phyloP scores from a whole-genome alignment of 2,113 vertebrate species.

The Chloropsis hardwickii region DNA sequence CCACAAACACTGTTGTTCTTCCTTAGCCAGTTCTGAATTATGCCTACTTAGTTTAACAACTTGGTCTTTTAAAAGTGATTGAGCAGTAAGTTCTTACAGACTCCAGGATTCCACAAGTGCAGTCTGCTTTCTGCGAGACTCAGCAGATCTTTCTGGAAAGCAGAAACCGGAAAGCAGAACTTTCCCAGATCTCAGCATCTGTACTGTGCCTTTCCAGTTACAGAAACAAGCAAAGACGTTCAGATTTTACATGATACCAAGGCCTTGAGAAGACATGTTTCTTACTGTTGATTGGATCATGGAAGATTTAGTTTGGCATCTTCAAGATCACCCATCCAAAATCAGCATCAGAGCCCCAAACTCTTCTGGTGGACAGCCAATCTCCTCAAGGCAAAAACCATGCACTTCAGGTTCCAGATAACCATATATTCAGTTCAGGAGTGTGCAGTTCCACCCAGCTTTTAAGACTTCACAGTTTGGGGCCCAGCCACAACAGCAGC shows the following conservation, averaged over 20 bases:
- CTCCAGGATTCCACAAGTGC: background rate
- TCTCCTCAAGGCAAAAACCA: background rate
- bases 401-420: background rate
- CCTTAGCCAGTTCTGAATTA: slow-evolving; percentile 3
- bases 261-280: background rate
- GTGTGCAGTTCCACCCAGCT: background rate
- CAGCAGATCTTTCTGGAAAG: no score
- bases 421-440: background rate
- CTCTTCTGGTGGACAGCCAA: background rate
- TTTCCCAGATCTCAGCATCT: background rate
- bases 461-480: background rate
- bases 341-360: background rate
- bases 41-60: slow-evolving; percentile 27
- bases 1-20: background rate
- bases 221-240: background rate
- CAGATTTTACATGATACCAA: background rate
- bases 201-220: background rate
- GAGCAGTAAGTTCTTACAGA: background rate
- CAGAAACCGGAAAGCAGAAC: no score
- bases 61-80: background rate
- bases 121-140: background rate
- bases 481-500: background rate
- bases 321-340: background rate
- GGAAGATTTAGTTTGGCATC: background rate
- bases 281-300: background rate